Evolutionary conservation across 2,888 invertebrate species (phyloP).

Genomic region (Fragum sueziense): DNA sequence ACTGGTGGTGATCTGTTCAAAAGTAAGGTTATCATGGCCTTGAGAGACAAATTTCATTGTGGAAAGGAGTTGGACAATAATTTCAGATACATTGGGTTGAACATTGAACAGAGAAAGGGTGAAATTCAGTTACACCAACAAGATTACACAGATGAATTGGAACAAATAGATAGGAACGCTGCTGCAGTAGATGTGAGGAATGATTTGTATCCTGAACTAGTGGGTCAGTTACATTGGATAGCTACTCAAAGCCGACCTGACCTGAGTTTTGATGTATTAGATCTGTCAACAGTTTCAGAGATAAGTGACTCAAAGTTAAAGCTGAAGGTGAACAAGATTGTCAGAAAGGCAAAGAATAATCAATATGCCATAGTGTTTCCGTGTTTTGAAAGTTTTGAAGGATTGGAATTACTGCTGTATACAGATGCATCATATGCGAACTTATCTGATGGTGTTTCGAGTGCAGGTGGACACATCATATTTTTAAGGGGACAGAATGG

Average conservation of each 20-base stretch:
- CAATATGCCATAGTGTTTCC: slow-evolving; percentile 34
- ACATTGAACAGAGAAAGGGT: slow-evolving; percentile 26
- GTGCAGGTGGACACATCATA: slow-evolving; percentile 37
- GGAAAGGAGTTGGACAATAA: slow-evolving; percentile 37
- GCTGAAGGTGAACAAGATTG: slow-evolving; percentile 26
- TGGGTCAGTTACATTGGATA: slow-evolving; percentile 47
- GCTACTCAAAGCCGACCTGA: slow-evolving; percentile 49
- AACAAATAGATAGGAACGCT: slow-evolving; percentile 29
- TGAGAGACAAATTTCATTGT: slow-evolving; percentile 39
- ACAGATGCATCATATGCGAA: slow-evolving; percentile 60
- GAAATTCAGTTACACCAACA: slow-evolving; percentile 40
- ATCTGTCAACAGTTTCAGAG: slow-evolving; percentile 27
- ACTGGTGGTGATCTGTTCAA: slow-evolving; percentile 29
- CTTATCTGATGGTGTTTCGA: slow-evolving; percentile 45
- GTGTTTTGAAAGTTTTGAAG: slow-evolving; percentile 21
- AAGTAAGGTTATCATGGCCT: slow-evolving; percentile 42
- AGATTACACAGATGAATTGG: slow-evolving; percentile 21
- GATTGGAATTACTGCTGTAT: slow-evolving; percentile 36
- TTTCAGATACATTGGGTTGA: slow-evolving; percentile 50
- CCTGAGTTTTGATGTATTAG: slow-evolving; percentile 44
- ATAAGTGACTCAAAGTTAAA: slow-evolving; percentile 16
- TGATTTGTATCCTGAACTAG: slow-evolving; percentile 14
- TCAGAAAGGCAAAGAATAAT: slow-evolving; percentile 38
- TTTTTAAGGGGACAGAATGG: slow-evolving; percentile 40
- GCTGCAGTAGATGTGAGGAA: background rate